These are phyloP conservation scores for Helicolenus hilgendorfi DNA, from an alignment of 2,797 vertebrate genomes.

Conservation along the genomic window DNA sequence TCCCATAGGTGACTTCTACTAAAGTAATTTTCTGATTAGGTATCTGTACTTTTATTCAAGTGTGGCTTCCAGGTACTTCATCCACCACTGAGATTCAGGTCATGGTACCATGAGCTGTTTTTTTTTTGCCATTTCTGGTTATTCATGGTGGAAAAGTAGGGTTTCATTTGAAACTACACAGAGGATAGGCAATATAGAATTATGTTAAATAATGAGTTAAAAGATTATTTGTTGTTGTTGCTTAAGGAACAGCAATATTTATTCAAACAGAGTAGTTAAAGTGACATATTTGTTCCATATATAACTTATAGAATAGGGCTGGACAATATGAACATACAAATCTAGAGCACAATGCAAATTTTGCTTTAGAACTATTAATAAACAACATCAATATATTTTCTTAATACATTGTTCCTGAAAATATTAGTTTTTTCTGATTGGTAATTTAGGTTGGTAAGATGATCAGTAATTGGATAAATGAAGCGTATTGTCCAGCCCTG, in stretches of 20 bases:
- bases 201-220: slow-evolving; percentile 13
- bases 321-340: slow-evolving; percentile 60
- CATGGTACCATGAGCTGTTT: not conserved
- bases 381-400: slow-evolving; percentile 8
- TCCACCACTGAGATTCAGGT: not conserved
- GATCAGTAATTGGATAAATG: slow-evolving; percentile 14
- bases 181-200: not conserved
- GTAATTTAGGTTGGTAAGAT: slow-evolving; percentile 7
- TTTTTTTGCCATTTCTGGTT: not conserved
- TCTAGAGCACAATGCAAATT: slow-evolving; percentile 16
- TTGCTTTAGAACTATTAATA: slow-evolving; percentile 32
- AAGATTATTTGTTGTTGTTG: slow-evolving; percentile 22
- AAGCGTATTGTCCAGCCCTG: slow-evolving; percentile 58
- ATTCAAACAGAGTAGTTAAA: slow-evolving; percentile 77
- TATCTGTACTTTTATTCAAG: no score
- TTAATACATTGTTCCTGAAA: not conserved
- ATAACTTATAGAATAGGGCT: slow-evolving; percentile 64
- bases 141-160: not conserved
- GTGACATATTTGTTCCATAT: slow-evolving; percentile 72
- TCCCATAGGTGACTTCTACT: no score
- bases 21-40: no score
- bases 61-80: no score
- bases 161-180: not conserved
- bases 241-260: slow-evolving; percentile 78
- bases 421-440: not conserved